Base-by-base conservation (phyloP, 1,140 invertebrate genomes). In the Philopotamus ludificatus region DNA sequence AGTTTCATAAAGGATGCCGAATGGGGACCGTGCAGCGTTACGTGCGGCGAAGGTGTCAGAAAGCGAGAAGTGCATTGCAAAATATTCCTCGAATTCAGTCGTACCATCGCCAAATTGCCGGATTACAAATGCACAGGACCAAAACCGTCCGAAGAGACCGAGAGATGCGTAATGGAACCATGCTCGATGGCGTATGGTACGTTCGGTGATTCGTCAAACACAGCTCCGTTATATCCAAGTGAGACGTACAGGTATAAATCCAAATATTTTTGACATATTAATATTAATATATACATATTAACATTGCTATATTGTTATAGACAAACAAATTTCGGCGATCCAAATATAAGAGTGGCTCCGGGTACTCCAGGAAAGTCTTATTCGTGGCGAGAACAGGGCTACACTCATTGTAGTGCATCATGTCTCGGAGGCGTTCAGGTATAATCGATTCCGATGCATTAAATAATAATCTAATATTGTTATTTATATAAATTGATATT, bases 331-430 rank as follows among this genome's bases (percentile, higher is more conserved):
- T 66, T 51, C 42, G 65, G 68, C 4, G 65, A 73, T 25, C 44
- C 63, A 1, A 80, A 82, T 72, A 82, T 83, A 15, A 75, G 81
- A 73, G 77, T 83, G 62, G 74, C 82, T 65, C 83, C 72, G 68
- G 86, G 75, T 67, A 85, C 82, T 70, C 87, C 77, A 72, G 85
- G 85, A 1, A 87, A 86, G 67, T 85, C 89, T 0, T 93, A 92
- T 75, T 89, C 89, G 0, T 94, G 91, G 91, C 88, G 89, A 71
- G 87, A 91, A 71, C 84, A 89, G 70, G 91, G 90, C 0, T 93
- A 90, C 71, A 95, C 93, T 0, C 88, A 90, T 63, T 99, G 96
- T 80, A 97, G 92, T 72, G 92, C 93, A 0, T 94, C 92, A 45
- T 99, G 96, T 78, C 83, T 98, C 1, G 95, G 95, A 73, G 95